Conservation (phyloP, 2,888 invertebrate species). For the Amphipyra berbera region DNA sequence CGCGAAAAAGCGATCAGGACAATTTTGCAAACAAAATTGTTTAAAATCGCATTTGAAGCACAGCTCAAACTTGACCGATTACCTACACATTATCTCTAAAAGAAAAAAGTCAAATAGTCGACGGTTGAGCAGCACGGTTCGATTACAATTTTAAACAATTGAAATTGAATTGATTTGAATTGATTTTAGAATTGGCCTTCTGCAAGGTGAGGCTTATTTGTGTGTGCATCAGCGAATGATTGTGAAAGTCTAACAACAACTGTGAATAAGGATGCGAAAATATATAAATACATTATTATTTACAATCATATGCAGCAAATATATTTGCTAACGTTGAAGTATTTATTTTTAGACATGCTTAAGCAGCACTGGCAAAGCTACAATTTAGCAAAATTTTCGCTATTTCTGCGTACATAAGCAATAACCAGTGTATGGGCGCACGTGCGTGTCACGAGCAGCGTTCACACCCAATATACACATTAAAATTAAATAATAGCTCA, state of each 20-base stretch:
- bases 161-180: too few species aligned
- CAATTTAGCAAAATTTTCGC: constrained; percentile 47
- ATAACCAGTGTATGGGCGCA: constrained; percentile 55
- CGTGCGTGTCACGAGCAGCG: constrained; percentile 68
- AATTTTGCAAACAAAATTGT: too few species aligned
- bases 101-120: too few species aligned
- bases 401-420: constrained; percentile 50
- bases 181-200: too few species aligned
- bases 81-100: too few species aligned
- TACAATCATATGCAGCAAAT: constrained; percentile 4
- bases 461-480: constrained; percentile 77
- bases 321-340: constrained; percentile 11
- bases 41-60: too few species aligned
- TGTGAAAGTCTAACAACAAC: constrained; percentile 1
- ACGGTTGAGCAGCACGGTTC: too few species aligned
- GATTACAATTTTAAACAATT: too few species aligned
- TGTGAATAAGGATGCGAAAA: constrained; percentile 7
- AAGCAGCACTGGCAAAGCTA: constrained; percentile 36
- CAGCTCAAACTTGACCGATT: too few species aligned
- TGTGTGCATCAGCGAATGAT: constrained; percentile 8
- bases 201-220: constrained; percentile 17
- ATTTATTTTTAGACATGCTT: constrained; percentile 42
- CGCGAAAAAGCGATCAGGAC: not conserved
- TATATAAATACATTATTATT: not conserved
- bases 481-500: constrained; percentile 87